These are phyloP conservation scores for Channa argus DNA, from an alignment of 2,113 vertebrate species.

Conservation along the genomic window DNA sequence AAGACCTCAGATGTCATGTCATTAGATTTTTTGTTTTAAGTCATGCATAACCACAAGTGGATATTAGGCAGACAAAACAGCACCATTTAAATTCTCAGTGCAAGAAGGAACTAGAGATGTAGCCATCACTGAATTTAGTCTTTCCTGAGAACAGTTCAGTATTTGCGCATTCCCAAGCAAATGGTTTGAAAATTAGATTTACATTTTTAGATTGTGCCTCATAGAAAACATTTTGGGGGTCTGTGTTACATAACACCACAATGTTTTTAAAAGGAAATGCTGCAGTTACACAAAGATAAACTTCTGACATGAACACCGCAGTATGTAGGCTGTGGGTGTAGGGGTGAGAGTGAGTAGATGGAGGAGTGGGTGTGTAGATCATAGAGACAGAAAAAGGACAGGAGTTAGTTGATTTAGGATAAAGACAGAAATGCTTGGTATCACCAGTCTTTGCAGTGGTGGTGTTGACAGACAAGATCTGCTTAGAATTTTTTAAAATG, in stretches of 20 bases:
- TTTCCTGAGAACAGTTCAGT: conserved; percentile 27
- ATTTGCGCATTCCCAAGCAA: conserved; percentile 54
- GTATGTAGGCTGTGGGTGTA: conserved; percentile 42
- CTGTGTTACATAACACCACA: conserved; percentile 43
- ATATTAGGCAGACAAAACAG: conserved; percentile 43
- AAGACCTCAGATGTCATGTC: conserved; percentile 68
- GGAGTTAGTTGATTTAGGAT: conserved; percentile 4
- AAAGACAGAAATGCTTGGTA: conserved; percentile 19
- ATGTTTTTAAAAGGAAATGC: conserved; percentile 46
- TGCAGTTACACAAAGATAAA: conserved; percentile 43
- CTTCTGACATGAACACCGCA: conserved; percentile 20
- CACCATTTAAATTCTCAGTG: conserved; percentile 35
- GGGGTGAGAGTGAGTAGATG: conserved; percentile 27
- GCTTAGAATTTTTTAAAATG: conserved; percentile 6
- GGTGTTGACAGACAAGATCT: conserved; percentile 8
- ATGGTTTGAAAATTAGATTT: conserved; percentile 20
- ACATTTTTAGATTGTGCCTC: conserved; percentile 64
- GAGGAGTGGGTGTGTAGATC: conserved; percentile 20
- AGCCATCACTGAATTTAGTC: conserved; percentile 55
- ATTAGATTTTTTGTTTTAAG: conserved; percentile 43
- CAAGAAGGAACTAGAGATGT: conserved; percentile 59
- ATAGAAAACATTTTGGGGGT: conserved; percentile 15
- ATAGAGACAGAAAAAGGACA: conserved; percentile 4
- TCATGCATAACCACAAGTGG: conserved; percentile 37
- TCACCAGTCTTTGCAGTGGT: conserved; percentile 1